Evolutionary conservation across 2,888 invertebrate species (phyloP), one percentile per base, ranked within the genome.

Genomic region (Byasa hedistus): DNA sequence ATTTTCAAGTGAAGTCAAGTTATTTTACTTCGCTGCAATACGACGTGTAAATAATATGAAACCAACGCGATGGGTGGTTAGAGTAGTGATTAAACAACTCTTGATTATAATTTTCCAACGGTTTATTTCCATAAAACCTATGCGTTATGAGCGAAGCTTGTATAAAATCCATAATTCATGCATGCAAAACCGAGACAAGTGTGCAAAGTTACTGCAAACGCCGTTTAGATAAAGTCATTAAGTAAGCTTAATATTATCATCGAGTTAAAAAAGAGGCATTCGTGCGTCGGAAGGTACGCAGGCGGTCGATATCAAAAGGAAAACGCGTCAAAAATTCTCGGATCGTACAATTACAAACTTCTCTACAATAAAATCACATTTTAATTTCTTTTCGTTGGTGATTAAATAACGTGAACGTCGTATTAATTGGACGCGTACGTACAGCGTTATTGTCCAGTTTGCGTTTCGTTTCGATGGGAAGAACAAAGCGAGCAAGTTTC

Each of bases 341-440:
- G 71, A 74, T 70, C 72, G 74, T 74, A 81, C 81, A 87, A 85
- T 86, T 84, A 39, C 12, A 82, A 84, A 77, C 79, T 80, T 79
- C 81, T 81, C 80, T 81, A 82, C 74, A 86, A 83, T 90, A 90
- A 91, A 89, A 81, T 82, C 70, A 76, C 78, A 69, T 78, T 83
- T 88, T 89, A 84, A 90, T 87, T 79, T 76, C 84, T 78, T 84
- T 81, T 82, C 81, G 80, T 75, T 75, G 76, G 74, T 74, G 79
- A 86, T 87, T 84, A 85, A 85, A 82, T 84, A 79, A 79, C 81
- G 79, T 80, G 75, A 86, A 81, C 74, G 81, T 81, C 75, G 71
- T 78, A 79, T 79, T 87, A 87, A 87, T 87, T 85, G 86, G 82
- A 71, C 67, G 62, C 71, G 71, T 74, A 65, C 71, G 73, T 69